These are phyloP conservation scores for Ectemnius lituratus DNA, from an alignment of 2,888 invertebrate species.

Conservation along the genomic window DNA sequence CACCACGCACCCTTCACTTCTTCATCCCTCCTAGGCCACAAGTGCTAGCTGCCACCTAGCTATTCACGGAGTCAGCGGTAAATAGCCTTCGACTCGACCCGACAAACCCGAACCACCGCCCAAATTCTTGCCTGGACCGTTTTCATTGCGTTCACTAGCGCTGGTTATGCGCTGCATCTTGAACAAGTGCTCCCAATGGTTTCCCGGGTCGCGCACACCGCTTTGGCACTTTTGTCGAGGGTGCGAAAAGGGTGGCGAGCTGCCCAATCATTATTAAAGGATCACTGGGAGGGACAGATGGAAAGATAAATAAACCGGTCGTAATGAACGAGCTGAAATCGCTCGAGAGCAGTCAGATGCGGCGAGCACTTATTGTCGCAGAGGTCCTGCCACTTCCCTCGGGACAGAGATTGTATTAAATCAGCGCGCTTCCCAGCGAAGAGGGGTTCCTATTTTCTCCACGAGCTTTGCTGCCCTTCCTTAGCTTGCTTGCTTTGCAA, in stretches of 20 bases:
- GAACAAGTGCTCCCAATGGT: slow-evolving; percentile 30
- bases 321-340: slow-evolving; percentile 63
- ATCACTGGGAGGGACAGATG: slow-evolving; percentile 65
- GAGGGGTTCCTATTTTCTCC: background rate
- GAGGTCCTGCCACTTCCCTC: slow-evolving; percentile 42
- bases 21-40: background rate
- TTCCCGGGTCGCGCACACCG: slow-evolving; percentile 26
- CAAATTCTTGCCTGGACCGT: slow-evolving; percentile 17
- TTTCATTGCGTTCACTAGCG: slow-evolving; percentile 32
- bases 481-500: background rate
- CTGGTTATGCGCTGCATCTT: slow-evolving; percentile 57
- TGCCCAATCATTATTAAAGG: slow-evolving; percentile 65
- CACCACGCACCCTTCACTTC: slow-evolving; percentile 16
- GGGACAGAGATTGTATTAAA: slow-evolving; percentile 52
- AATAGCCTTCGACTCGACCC: slow-evolving; percentile 28
- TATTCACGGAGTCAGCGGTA: slow-evolving; percentile 33
- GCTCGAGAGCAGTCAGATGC: slow-evolving; percentile 50
- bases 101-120: slow-evolving; percentile 14
- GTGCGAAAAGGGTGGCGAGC: slow-evolving; percentile 18
- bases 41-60: slow-evolving; percentile 30
- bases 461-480: slow-evolving; percentile 19
- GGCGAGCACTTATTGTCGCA: slow-evolving; percentile 54
- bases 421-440: slow-evolving; percentile 32
- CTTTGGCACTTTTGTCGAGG: slow-evolving; percentile 32
- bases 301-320: slow-evolving; percentile 68